Evolutionary conservation across 1,140 invertebrate species (phyloP).

Genomic region (Zaprionus gabonicus): DNA sequence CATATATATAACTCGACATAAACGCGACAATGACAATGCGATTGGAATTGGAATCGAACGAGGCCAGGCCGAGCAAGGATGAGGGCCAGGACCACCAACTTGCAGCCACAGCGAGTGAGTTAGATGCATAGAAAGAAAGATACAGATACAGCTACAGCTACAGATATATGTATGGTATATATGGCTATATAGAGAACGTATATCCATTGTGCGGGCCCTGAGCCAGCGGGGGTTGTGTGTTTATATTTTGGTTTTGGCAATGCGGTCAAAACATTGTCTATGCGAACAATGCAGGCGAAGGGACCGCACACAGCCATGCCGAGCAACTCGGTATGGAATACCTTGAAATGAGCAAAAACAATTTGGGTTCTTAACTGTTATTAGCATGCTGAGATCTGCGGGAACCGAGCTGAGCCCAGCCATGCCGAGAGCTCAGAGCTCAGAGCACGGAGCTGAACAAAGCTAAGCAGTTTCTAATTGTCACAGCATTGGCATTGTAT

Average conservation of each 20-base stretch:
- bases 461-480: slow-evolving; percentile 79
- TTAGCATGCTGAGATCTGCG: slow-evolving; percentile 67
- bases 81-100: slow-evolving; percentile 46
- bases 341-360: slow-evolving; percentile 76
- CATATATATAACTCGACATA: slow-evolving; percentile 14
- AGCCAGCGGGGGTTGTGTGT: slow-evolving; percentile 17
- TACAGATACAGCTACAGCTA: neutral
- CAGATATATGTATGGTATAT: neutral
- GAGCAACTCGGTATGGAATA: slow-evolving; percentile 36
- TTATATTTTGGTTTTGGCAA: slow-evolving; percentile 72
- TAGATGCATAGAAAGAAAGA: slow-evolving; percentile 19
- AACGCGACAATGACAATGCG: slow-evolving; percentile 32
- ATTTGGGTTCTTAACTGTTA: slow-evolving; percentile 75
- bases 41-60: slow-evolving; percentile 30
- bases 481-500: slow-evolving; percentile 45
- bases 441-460: slow-evolving; percentile 30
- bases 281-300: slow-evolving; percentile 63
- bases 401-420: neutral
- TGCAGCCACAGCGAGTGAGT: slow-evolving; percentile 28
- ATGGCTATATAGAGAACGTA: neutral
- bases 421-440: neutral
- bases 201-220: slow-evolving; percentile 2
- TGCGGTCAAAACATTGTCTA: slow-evolving; percentile 81
- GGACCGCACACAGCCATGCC: slow-evolving; percentile 65
- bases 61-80: neutral